phyloP scores from a whole-genome alignment of 1,140 invertebrate genomes.

The Pararge aegeria region DNA sequence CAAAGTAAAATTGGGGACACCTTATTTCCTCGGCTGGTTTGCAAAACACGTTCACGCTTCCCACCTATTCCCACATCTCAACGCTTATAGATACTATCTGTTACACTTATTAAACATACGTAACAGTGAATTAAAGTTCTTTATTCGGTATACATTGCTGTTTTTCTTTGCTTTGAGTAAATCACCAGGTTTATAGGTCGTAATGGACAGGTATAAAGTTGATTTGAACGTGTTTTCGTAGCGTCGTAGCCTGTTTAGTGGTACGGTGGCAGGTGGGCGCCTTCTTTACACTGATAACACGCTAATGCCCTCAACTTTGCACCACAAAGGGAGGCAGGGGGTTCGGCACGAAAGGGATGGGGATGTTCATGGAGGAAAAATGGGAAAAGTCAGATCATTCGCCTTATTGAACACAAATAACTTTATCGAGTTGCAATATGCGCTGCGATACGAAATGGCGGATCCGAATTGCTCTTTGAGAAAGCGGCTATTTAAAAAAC shows the following conservation, averaged over 20 bases:
- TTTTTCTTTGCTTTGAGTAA: not conserved
- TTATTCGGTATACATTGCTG: constrained; percentile 29
- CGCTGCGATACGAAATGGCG: constrained; percentile 35
- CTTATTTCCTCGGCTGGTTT: constrained; percentile 73
- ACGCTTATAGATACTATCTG: constrained; percentile 76
- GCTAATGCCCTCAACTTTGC: constrained; percentile 81
- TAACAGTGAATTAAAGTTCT: not conserved
- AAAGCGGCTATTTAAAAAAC: not conserved
- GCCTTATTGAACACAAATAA: constrained; percentile 76
- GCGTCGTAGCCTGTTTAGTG: constrained; percentile 32
- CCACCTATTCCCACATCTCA: constrained; percentile 77
- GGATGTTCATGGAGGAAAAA: constrained; percentile 65
- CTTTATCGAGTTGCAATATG: constrained; percentile 68
- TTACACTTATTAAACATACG: constrained; percentile 59
- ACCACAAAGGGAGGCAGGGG: constrained; percentile 64
- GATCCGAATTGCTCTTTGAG: constrained; percentile 9
- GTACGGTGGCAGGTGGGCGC: constrained; percentile 67
- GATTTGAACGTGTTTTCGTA: not conserved
- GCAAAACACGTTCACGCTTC: constrained; percentile 77
- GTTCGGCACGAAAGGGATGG: constrained; percentile 33
- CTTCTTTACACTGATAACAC: constrained; percentile 79
- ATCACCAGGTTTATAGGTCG: not conserved
- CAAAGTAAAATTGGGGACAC: constrained; percentile 73
- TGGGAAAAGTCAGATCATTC: constrained; percentile 74
- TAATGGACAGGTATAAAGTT: not conserved